Conservation (phyloP, 2,888 invertebrate genomes). For the Digitonthophagus gazella region DNA sequence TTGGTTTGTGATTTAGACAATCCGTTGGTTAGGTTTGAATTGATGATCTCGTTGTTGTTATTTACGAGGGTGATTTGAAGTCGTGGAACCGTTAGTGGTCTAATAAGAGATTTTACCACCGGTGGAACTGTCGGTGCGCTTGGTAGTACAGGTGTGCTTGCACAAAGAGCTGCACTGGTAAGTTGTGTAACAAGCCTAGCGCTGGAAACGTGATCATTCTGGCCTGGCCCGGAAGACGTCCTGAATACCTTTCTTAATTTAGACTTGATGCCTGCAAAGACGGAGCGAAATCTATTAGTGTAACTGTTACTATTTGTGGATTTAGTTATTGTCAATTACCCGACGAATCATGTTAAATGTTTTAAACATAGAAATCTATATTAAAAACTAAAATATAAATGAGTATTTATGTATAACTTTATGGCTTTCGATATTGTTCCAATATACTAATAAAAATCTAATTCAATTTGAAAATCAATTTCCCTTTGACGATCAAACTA, state of each 20-base stretch:
- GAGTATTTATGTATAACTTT: too few relatives aligned
- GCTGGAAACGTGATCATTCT: conserved; percentile 48
- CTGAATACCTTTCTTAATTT: conserved; percentile 59
- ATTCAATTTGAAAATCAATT: background rate
- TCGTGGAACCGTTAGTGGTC: conserved; percentile 59
- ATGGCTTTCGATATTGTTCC: too few relatives aligned
- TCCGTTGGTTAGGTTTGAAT: conserved; percentile 31
- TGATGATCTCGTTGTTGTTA: conserved; percentile 41
- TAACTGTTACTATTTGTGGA: background rate
- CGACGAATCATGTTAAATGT: background rate
- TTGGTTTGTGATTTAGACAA: conserved; percentile 29
- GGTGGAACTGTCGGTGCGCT: conserved; percentile 55
- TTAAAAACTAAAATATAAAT: too few relatives aligned
- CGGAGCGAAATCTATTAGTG: background rate
- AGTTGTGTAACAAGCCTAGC: conserved; percentile 57
- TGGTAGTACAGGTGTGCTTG: conserved; percentile 60
- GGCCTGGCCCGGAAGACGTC: conserved; percentile 53
- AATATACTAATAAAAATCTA: background rate
- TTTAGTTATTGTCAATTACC: background rate
- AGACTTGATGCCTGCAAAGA: conserved; percentile 54
- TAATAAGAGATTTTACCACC: conserved; percentile 57
- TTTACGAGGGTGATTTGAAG: conserved; percentile 53
- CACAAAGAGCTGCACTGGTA: conserved; percentile 61
- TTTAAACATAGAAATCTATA: too few relatives aligned
- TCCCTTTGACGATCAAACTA: background rate